Conservation (phyloP, 1,140 invertebrate genomes). For the Hestina assimilis region DNA sequence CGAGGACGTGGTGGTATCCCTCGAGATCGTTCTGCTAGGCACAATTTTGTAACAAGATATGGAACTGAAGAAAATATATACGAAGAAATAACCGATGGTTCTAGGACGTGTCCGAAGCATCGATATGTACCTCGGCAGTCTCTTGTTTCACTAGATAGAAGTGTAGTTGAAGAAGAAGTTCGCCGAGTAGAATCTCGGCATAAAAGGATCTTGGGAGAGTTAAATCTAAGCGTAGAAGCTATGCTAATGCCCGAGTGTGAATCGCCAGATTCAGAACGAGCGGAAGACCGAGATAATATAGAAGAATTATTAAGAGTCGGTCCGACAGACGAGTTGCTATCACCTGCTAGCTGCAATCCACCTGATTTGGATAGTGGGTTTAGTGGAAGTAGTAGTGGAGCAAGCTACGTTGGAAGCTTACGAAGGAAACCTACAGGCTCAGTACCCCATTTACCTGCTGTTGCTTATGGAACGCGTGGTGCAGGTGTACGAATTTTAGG, state of each 20-base stretch:
- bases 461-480: slow-evolving; percentile 73
- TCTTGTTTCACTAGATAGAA: slow-evolving; percentile 81
- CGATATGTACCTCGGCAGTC: slow-evolving; percentile 72
- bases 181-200: slow-evolving; percentile 87
- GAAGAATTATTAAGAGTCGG: slow-evolving; percentile 84
- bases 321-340: slow-evolving; percentile 85
- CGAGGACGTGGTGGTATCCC: slow-evolving; percentile 66
- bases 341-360: slow-evolving; percentile 81
- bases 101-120: slow-evolving; percentile 76
- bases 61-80: slow-evolving; percentile 93
- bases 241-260: slow-evolving; percentile 88
- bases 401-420: slow-evolving; percentile 85
- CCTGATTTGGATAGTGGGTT: slow-evolving; percentile 89
- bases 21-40: slow-evolving; percentile 71
- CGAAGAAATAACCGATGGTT: slow-evolving; percentile 87
- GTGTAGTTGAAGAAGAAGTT: slow-evolving; percentile 89
- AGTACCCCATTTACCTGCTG: slow-evolving; percentile 75
- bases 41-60: slow-evolving; percentile 87
- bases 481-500: slow-evolving; percentile 64
- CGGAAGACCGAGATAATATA: slow-evolving; percentile 79
- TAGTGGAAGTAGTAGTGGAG: slow-evolving; percentile 87
- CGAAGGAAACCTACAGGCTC: slow-evolving; percentile 78
- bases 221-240: slow-evolving; percentile 92
- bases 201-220: slow-evolving; percentile 88
- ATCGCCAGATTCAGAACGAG: slow-evolving; percentile 70